Conservation (phyloP, 2,888 invertebrate species). For the Polylopha cassiicola region DNA sequence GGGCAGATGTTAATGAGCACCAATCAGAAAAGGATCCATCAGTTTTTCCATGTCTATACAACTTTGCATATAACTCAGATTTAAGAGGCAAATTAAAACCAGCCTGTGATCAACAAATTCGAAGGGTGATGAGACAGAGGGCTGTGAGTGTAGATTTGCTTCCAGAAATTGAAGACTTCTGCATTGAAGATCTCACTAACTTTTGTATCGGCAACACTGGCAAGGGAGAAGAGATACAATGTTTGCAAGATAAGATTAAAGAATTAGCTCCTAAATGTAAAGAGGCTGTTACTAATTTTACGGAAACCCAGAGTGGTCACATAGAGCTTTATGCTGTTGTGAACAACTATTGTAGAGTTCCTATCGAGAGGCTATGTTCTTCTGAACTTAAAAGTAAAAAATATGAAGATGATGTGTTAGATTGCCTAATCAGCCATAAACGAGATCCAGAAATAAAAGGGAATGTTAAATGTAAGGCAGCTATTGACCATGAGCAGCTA, state of each 20-base stretch:
- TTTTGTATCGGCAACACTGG: slow-evolving; percentile 91
- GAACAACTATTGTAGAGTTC: slow-evolving; percentile 86
- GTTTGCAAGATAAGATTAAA: slow-evolving; percentile 91
- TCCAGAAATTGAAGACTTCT: slow-evolving; percentile 94
- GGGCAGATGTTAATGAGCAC: slow-evolving; percentile 81
- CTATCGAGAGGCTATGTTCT: slow-evolving; percentile 87
- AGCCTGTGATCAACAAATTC: slow-evolving; percentile 86
- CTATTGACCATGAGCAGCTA: slow-evolving; percentile 98
- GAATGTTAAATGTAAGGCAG: slow-evolving; percentile 90
- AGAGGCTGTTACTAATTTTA: slow-evolving; percentile 87
- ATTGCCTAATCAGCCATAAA: slow-evolving; percentile 94
- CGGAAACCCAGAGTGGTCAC: slow-evolving; percentile 92
- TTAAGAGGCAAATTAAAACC: slow-evolving; percentile 74
- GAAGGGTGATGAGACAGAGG: slow-evolving; percentile 93
- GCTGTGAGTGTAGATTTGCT: slow-evolving; percentile 94
- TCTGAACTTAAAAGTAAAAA: slow-evolving; percentile 81
- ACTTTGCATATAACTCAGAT: slow-evolving; percentile 78
- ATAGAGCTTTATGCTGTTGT: slow-evolving; percentile 94
- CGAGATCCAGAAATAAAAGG: slow-evolving; percentile 88
- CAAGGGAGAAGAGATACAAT: slow-evolving; percentile 93
- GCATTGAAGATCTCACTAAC: slow-evolving; percentile 89
- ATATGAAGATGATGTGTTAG: slow-evolving; percentile 94
- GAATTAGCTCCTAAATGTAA: slow-evolving; percentile 83
- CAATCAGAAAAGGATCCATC: slow-evolving; percentile 89
- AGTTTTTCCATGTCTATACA: slow-evolving; percentile 93